Percentiles rank a stretch among this genome's conserved stretches.
phyloP scores from a whole-genome alignment of 1,140 invertebrate species.

The Saxidomus purpurata region DNA sequence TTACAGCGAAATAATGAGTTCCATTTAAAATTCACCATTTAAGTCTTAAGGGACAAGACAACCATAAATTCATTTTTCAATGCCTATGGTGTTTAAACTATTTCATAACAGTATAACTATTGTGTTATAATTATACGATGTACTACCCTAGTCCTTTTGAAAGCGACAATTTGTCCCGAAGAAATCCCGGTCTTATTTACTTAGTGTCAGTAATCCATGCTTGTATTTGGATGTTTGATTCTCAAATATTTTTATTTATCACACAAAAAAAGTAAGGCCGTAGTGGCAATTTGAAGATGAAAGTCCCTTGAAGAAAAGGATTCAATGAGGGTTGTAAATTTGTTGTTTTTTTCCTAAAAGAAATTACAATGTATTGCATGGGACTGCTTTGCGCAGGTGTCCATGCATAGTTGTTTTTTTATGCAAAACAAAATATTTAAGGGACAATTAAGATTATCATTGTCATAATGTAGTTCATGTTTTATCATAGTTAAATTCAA shows the following conservation, averaged over 20 bases:
- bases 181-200: constrained; percentile 8
- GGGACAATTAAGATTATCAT: no score
- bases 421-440: no score
- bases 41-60: constrained; percentile 7
- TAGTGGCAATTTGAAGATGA: not conserved
- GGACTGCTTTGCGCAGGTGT: no score
- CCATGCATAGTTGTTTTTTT: no score
- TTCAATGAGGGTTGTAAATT: no score
- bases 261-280: not conserved
- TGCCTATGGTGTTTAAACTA: constrained; percentile 10
- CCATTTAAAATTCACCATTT: not conserved
- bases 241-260: constrained; percentile 13
- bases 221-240: not conserved
- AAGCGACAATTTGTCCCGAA: not conserved
- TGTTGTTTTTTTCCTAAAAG: no score
- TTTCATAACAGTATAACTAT: constrained; percentile 26
- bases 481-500: no score
- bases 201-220: constrained; percentile 6
- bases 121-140: constrained; percentile 31
- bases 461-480: no score
- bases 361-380: no score
- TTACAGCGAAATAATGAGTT: constrained; percentile 9
- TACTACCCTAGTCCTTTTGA: not conserved
- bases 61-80: constrained; percentile 33
- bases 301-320: not conserved